A percentile compares a stretch with the other conserved stretches of the same genome.
Conservation (phyloP, 2,797 vertebrate species). For the Malurus splendens region DNA sequence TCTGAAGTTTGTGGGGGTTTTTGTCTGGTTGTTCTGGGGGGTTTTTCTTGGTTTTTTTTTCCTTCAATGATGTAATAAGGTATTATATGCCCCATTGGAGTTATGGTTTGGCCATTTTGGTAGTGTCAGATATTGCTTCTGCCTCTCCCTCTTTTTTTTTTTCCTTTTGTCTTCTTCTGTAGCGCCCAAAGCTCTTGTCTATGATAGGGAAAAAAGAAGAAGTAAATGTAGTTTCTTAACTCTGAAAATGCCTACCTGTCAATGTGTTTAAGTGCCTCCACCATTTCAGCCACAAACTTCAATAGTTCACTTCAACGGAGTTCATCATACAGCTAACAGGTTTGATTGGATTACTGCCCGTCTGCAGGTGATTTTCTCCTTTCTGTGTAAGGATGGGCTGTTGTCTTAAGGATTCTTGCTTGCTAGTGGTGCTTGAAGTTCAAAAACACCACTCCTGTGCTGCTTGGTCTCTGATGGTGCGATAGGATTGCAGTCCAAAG, state of each 20-base stretch:
- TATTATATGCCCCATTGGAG: neutral
- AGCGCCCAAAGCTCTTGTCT: fast-evolving
- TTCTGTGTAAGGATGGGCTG: neutral
- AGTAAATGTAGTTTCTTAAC: neutral
- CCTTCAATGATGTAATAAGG: neutral
- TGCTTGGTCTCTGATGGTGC: neutral
- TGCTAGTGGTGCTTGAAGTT: neutral
- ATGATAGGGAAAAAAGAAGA: neutral
- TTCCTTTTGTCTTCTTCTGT: neutral
- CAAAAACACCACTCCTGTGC: neutral
- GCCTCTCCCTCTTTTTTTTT: neutral
- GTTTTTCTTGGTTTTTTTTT: neutral
- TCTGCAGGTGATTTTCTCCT: neutral
- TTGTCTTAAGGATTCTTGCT: neutral
- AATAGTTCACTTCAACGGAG: neutral
- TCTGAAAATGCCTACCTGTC: neutral
- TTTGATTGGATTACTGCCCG: neutral
- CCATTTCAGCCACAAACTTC: neutral
- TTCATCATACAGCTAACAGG: neutral
- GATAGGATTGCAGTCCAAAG: neutral
- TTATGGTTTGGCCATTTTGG: neutral
- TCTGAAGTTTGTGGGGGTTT: neutral
- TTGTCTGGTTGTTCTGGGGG: neutral
- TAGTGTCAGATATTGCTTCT: neutral
- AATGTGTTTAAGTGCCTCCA: neutral